Evolutionary conservation across 2,888 invertebrate species (phyloP), one percentile per base, ranked within the genome.

Genomic region (Leucophenga maculata): DNA sequence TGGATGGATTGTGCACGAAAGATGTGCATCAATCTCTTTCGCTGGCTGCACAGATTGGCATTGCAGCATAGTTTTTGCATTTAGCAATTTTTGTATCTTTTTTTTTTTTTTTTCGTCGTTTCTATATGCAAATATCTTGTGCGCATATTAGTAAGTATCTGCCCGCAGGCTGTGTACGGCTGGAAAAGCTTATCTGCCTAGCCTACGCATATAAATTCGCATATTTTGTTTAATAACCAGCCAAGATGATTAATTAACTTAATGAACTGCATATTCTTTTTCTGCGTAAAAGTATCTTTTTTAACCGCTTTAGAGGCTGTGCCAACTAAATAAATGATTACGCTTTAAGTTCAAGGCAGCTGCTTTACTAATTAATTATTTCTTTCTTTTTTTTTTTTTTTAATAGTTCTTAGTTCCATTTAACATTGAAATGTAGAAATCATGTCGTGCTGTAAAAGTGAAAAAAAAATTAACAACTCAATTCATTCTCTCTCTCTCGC

Each of bases 221-320:
- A 57, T 18, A 18, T 50, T 50, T 50, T 48, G 57, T 48, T 57
- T 69, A 50, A 64, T 65, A 65, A 44, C 16, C 68, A 69, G 60
- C 64, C 48, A 69, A n/a, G 74, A 76, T 82, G 81, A 82, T 84
- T 84, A 82, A 82, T 78, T 78, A 75, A 65, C 69, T 55, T 54
- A 66, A 66, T 32, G 31, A 66, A 16, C 39, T 54, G 39, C 55
- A 55, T 32, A 20, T 65, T 18, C n/a, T 50, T 50, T n/a, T 16
- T 50, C n/a, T 50, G 50, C 55, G 59, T 76, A 78, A 72, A 77
- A 77, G 78, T 39, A 39, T 50, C 18, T 50, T 16, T 50, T n/a
- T 26, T 26, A 2, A 3, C 26, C 4, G 26, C 26, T 26, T 26
- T 3, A 26, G 26, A 26, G 26, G 82, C 80, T 71, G 74, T 74